Base-by-base conservation (phyloP, 2,797 vertebrate species). In the Trematomus bernacchii region DNA sequence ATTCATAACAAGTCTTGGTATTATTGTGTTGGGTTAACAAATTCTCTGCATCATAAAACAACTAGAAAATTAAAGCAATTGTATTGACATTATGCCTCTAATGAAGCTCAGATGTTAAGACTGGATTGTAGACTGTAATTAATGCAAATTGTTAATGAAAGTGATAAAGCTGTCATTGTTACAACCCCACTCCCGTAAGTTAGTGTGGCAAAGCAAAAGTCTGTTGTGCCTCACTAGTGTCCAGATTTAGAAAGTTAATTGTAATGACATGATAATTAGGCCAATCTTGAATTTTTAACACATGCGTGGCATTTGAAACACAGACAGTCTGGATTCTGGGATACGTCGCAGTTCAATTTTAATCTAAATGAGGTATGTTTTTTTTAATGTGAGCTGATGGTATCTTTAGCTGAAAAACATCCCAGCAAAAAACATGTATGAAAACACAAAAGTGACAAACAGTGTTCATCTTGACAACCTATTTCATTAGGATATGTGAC, bases 91-190 rank as follows among this genome's bases (percentile, higher is more conserved):
- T 40, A 19, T 64, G 65, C 71, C n/a, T 67, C 3, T 69, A 66
- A 57, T 74, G 72, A 67, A 58, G 53, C 47, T 71, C 12, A 19
- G 42, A 12, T 47, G 40, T 66, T 60, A 37, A 54, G 27, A 71
- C 59, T 23, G 74, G 82, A 42, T 77, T 68, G 74, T 81, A 70
- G 85, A 85, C 59, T 69, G 46, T 16, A 79, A 55, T 63, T 74
- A 37, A 76, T 70, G 63, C 40, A 70, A 80, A 82, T 65, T 42
- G 50, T 57, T 70, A 72, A 80, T 82, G 60, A 86, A 82, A 84
- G 83, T 75, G 76, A 82, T 82, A 85, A 88, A 87, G 59, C 43
- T 54, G 63, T 71, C 64, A 48, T 68, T 63, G 66, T 82, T 71
- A 82, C 40, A 23, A 84, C 58, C 76, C 42, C 52, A 58, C 51